Conservation (phyloP, 2,797 vertebrate genomes). For the Phalloptychus januarius region DNA sequence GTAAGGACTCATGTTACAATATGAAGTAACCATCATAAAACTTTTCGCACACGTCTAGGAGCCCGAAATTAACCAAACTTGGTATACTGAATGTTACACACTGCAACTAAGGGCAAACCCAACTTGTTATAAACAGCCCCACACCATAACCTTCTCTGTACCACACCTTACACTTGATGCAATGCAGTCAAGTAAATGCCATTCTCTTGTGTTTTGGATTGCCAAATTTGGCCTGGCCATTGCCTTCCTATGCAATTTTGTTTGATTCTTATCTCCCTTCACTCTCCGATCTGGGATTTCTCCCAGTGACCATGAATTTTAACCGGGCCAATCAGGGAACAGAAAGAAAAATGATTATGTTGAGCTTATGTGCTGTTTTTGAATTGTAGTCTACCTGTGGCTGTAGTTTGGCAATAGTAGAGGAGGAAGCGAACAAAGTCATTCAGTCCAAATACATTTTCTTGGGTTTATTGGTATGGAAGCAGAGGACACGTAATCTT, state of each 20-base stretch:
- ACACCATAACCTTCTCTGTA: background rate
- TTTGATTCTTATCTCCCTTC: background rate
- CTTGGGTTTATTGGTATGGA: background rate
- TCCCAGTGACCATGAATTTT: background rate
- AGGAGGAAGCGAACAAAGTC: background rate
- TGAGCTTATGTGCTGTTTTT: background rate
- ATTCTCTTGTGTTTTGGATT: background rate
- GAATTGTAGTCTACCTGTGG: background rate
- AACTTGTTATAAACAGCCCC: background rate
- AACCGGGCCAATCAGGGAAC: background rate
- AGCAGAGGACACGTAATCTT: background rate
- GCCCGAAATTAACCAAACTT: background rate
- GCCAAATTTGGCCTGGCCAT: background rate
- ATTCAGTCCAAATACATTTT: background rate
- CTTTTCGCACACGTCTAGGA: background rate
- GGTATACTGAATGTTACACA: background rate
- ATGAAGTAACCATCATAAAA: background rate
- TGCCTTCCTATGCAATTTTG: background rate
- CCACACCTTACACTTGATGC: background rate
- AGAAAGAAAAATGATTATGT: background rate
- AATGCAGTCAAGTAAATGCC: background rate
- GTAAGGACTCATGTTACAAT: background rate
- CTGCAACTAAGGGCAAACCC: background rate
- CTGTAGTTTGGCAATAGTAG: background rate
- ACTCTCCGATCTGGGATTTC: background rate